These are phyloP conservation scores for Paramuricea clavata DNA, from an alignment of 92 coral and sea anemone species.

Conservation along the genomic window DNA sequence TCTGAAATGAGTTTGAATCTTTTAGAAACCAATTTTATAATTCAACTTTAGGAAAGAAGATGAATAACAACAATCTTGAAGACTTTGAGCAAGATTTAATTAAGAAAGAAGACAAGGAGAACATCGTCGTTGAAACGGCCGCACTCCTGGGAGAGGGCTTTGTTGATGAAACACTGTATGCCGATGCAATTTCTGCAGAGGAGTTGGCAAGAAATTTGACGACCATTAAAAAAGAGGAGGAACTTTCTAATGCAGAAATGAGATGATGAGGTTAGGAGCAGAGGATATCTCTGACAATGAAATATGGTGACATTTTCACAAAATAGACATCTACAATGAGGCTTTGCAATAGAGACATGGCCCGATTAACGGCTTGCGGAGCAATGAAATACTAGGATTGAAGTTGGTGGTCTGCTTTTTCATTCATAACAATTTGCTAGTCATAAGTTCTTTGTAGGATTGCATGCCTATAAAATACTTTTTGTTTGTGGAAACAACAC, in stretches of 20 bases:
- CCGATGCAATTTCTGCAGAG: slow-evolving; percentile 13
- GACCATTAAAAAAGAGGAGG: slow-evolving; percentile 43
- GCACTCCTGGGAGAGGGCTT: slow-evolving; percentile 41
- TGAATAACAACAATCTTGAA: slow-evolving; percentile 31
- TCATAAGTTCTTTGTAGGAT: no score
- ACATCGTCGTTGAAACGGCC: slow-evolving; percentile 7
- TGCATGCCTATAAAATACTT: no score
- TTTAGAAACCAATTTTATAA: background rate
- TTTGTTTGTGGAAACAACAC: no score
- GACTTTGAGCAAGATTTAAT: background rate
- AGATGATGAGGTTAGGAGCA: background rate
- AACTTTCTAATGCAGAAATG: background rate
- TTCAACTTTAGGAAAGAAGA: slow-evolving; percentile 29
- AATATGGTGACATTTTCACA: background rate
- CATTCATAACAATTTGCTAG: no score
- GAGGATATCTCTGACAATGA: background rate
- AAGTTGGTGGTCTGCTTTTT: no score
- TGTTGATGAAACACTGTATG: slow-evolving; percentile 43
- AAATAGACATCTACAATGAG: background rate
- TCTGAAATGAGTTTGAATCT: no score
- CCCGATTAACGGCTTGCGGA: background rate
- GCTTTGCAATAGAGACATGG: background rate
- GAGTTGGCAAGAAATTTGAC: slow-evolving; percentile 39
- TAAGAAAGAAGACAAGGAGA: slow-evolving; percentile 37
- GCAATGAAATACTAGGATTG: no score